Evolutionary conservation across 1,140 invertebrate species (phyloP), one percentile per base, ranked within the genome.

Genomic region (Goniozus legneri): DNA sequence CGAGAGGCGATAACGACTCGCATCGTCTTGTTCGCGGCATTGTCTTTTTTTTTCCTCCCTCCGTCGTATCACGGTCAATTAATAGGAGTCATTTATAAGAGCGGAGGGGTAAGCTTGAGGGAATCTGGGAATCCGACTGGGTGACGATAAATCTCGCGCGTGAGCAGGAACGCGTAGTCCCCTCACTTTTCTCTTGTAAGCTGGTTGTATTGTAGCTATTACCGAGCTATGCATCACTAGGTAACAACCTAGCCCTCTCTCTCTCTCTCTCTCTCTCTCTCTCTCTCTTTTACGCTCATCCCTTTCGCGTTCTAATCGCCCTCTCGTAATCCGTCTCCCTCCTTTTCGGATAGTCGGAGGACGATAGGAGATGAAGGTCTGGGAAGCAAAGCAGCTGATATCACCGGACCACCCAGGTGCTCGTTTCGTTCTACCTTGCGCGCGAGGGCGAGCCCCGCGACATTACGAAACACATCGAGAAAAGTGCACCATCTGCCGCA

Each of bases 201-300:
- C 32, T 33, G 35, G 18, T 20, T 37, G 35, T 16, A 37, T 27
- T 60, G 69, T 62, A 62, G 70, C 70, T 73, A 74, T 76, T 76
- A 76, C 73, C 65, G 51, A 69, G 71, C 69, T 68, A 76, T 74
- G 73, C 73, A 76, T 76, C 69, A 73, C 69, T 71, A 65, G 68
- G 67, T 73, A 73, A 72, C 67, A 70, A 67, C 67, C n/a, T n/a
- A n/a, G n/a, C n/a, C 31, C 39, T 34, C 32, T 10, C 42, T 27
- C 3, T 40, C 44, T 32, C 20, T 47, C 48, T 44, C 33, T 6
- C 6, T 12, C 13, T 40, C 10, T 15, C 13, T 41, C 15, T n/a
- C 30, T 21, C 27, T 43, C 24, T 30, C 13, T 34, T 42, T 46
- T 47, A n/a, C n/a, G n/a, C n/a, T n/a, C n/a, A n/a, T n/a, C n/a